Evolutionary conservation across 2,797 vertebrate genomes (phyloP).

Genomic region (Hirundo rustica): DNA sequence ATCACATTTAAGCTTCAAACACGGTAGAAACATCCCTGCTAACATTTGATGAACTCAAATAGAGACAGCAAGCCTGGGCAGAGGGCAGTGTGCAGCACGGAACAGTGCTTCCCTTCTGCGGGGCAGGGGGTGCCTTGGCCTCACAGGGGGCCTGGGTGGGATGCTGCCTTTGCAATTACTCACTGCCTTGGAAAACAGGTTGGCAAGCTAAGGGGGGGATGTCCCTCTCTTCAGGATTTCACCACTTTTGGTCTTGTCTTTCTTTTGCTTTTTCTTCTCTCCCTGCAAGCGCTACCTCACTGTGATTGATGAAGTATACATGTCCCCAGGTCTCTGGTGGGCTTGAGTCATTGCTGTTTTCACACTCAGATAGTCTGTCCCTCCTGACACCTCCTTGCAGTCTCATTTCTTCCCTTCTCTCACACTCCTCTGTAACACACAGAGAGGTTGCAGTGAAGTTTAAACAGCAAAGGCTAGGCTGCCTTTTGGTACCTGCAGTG

Average conservation of each 20-base stretch:
- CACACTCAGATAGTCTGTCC: neutral
- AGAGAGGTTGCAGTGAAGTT: neutral
- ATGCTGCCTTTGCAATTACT: neutral
- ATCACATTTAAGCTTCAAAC: conserved; percentile 60
- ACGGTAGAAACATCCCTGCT: neutral
- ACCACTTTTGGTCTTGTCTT: neutral
- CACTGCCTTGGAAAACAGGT: neutral
- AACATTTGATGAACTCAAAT: conserved; percentile 27
- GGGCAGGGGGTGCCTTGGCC: neutral
- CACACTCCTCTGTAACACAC: neutral
- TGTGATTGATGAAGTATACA: neutral
- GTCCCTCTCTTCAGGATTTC: neutral
- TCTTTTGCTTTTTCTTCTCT: neutral
- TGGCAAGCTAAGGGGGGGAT: neutral
- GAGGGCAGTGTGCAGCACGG: neutral
- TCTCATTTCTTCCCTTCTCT: neutral
- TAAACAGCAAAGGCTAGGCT: neutral
- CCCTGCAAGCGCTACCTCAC: neutral
- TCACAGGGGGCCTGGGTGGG: accelerated
- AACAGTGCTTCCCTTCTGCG: neutral
- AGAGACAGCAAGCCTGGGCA: neutral
- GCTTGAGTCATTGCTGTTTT: neutral
- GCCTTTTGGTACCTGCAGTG: neutral
- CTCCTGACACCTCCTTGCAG: neutral
- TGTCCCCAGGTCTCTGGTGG: neutral